Base-by-base conservation (phyloP, 2,888 invertebrate genomes). In the Trisateles emortualis region DNA sequence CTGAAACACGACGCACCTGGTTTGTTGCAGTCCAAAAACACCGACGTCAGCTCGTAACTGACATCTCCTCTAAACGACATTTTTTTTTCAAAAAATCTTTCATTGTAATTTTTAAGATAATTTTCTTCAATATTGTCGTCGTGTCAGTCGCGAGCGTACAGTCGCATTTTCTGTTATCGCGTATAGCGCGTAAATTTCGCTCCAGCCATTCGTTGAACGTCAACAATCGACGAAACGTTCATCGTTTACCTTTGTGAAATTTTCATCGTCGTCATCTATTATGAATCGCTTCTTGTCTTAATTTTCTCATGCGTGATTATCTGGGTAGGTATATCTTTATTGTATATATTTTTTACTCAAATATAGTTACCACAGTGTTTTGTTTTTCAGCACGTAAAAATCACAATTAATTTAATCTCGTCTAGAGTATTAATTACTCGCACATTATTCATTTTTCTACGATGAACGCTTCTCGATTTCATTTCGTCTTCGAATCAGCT, bases 1-100 rank as follows among this genome's bases (percentile, higher is more conserved):
- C 92, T 92, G 92, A 90, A 92, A 90, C 83, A 90, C 86, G 85
- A 86, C 69, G 86, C 76, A 86, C 78, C 74, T 77, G 47, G 70
- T 71, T 73, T 78, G 78, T 81, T 87, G 86, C 81, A 86, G 76
- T 59, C 69, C 67, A 59, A 70, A 68, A 70, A 65, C 47, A 72
- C 73, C 65, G 69, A 75, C 68, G 67, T 67, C 60, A 65, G 44
- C 65, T 52, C 73, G 64, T 62, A 66, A 74, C 70, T 67, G 62
- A 71, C 75, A 69, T 59, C 46, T 66, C 36, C 57, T 41, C 49
- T 47, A 39, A 61, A 46, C 46, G 50, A 49, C 52, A 48, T 52
- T 32, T 39, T 32, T 5, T 40, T 38, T 36, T 41, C 35, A 60
- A 59, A 53, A 58, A 62, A 65, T 61, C 45, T 50, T 41, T 64